Conservation (phyloP, 1,140 invertebrate genomes). For the Sminthurides bifidus region DNA sequence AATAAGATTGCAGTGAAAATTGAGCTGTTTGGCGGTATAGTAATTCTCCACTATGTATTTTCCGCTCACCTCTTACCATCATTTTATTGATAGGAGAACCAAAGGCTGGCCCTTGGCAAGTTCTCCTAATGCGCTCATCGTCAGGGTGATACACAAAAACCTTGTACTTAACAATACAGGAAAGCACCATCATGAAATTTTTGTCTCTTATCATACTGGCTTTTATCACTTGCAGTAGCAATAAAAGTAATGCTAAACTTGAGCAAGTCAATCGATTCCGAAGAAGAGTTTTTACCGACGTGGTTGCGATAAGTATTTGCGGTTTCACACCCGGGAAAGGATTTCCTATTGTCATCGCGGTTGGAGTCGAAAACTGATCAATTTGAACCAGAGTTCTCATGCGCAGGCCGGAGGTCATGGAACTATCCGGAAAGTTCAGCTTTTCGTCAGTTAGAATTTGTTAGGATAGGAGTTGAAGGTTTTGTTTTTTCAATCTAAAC, state of each 20-base stretch:
- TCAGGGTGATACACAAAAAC: constrained; percentile 21
- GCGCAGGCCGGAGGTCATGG: neutral
- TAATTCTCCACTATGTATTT: no score
- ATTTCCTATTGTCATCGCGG: neutral
- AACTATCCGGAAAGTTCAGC: neutral
- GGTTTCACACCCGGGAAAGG: constrained; percentile 4
- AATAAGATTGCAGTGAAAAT: no score
- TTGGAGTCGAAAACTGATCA: neutral
- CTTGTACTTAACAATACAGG: constrained; percentile 23
- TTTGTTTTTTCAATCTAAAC: constrained; percentile 1
- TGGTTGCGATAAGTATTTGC: constrained; percentile 39
- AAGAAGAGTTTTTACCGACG: constrained; percentile 33
- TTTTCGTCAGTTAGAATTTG: neutral
- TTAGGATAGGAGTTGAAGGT: no score
- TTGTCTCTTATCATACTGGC: neutral
- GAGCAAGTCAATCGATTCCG: neutral
- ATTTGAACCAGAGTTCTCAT: neutral
- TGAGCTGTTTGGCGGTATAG: no score
- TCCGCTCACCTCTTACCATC: constrained; percentile 40
- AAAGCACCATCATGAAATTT: neutral
- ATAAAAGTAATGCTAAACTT: neutral
- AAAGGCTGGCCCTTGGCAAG: constrained; percentile 52
- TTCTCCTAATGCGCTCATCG: constrained; percentile 42
- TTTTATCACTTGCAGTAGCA: neutral
- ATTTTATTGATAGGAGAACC: constrained; percentile 45